Percentiles rank a stretch among this genome's conserved stretches.
phyloP scores from a whole-genome alignment of 2,113 vertebrate species.

The Pogona vitticeps region DNA sequence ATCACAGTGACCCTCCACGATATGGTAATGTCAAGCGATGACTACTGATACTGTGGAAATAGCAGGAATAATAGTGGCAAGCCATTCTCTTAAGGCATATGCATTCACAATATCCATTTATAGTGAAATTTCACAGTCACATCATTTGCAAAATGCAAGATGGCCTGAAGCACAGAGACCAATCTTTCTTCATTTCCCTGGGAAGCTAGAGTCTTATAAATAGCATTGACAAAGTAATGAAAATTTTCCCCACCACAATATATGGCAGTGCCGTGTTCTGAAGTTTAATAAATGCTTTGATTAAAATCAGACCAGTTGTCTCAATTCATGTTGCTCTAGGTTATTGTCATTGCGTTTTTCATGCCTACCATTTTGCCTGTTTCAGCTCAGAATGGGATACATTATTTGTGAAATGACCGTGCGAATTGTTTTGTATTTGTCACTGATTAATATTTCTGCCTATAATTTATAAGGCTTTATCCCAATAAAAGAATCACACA shows the following conservation, averaged over 20 bases:
- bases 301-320: conserved; percentile 45
- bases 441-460: conserved; percentile 34
- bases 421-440: background rate
- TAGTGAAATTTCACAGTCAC: conserved; percentile 16
- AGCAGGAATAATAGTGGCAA: background rate
- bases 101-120: conserved; percentile 15
- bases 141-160: conserved; percentile 30
- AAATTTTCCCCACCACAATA: background rate
- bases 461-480: conserved; percentile 27
- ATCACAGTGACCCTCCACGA: conserved; percentile 4
- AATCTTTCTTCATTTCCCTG: conserved; percentile 21
- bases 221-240: conserved; percentile 41
- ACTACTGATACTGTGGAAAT: conserved; percentile 33
- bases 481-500: background rate
- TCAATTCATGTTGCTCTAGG: conserved; percentile 28
- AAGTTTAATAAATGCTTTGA: conserved; percentile 51
- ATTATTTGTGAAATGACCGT: background rate
- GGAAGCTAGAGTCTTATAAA: conserved; percentile 38
- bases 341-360: conserved; percentile 39
- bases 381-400: conserved; percentile 35
- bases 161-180: conserved; percentile 30
- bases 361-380: conserved; percentile 9
- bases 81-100: conserved; percentile 40
- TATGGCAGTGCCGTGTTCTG: conserved; percentile 14
- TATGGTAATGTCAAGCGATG: conserved; percentile 6